Evolutionary conservation across 53 echinoderm and acorn worm genomes (phyloP), one percentile per base, ranked within the genome.

Genomic region (Actinopyga echinites): DNA sequence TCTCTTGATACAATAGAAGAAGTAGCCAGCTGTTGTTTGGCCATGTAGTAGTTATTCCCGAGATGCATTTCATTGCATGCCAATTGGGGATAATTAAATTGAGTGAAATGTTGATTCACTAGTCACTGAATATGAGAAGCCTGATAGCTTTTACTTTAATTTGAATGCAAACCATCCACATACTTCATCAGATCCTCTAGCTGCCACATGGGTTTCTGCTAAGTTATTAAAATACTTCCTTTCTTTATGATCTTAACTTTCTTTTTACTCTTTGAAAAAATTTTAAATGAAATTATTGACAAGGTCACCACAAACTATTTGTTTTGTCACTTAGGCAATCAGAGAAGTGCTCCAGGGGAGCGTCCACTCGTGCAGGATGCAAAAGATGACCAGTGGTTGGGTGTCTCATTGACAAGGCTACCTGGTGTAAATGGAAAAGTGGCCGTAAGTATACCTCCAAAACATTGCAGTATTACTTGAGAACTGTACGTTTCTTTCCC

Each of bases 321-420:
- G 3, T 15, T 49, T 49, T 49, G 49, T 49, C 49, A 49, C 49
- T 49, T 52, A 99, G 99, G 99, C 6, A 95, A 99, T 78, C 85
- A 95, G 66, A 73, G 89, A 82, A 91, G 87, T 83, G 52, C 75
- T 9, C 88, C 88, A 5, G 80, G 69, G 26, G 59, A 65, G 9
- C 78, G 93, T 28, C 99, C 99, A 17, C 73, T 77, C 32, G 88
- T 94, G 38, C 64, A 84, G 26, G 99, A 99, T 32, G 89, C 89
- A 1, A 99, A 99, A 75, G 92, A 95, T 55, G 89, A 95, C 85
- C 99, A 99, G 31, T 99, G 99, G 99, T 61, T 99, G 15, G 99
- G 99, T 21, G 94, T 94, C 5, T 99, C 99, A 5, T 82, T 99
- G 11, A 87, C 99, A 42, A 79, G 94, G 59, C 90, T 92, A 80